These are phyloP conservation scores for Caenorhabditis sp. DNA, from an alignment of 2,888 invertebrate species.

Conservation along the genomic window DNA sequence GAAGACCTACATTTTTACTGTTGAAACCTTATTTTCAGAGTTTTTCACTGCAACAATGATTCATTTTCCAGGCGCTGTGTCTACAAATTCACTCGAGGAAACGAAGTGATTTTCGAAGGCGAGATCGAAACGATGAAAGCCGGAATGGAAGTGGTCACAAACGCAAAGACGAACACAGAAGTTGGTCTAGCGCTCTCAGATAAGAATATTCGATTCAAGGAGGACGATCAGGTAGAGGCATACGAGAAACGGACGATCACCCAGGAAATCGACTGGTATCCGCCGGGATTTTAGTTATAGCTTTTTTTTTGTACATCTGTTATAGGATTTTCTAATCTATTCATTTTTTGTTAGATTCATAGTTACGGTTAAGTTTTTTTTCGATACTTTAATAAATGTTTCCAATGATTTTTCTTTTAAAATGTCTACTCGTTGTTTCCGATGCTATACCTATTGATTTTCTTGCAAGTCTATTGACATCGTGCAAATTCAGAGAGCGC, in stretches of 20 bases:
- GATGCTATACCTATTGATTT: not conserved
- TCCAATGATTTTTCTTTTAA: slow-evolving; percentile 12
- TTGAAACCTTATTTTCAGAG: no score
- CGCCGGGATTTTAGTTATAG: slow-evolving; percentile 77
- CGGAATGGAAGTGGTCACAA: slow-evolving; percentile 75
- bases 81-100: slow-evolving; percentile 75
- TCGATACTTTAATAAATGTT: not conserved
- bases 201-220: slow-evolving; percentile 81
- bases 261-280: slow-evolving; percentile 88
- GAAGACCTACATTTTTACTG: no score
- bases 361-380: not conserved
- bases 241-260: slow-evolving; percentile 87
- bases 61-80: slow-evolving; percentile 45
- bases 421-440: not conserved
- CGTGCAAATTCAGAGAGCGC: not conserved
- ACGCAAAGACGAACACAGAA: slow-evolving; percentile 75
- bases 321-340: slow-evolving; percentile 12
- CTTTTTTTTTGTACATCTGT: slow-evolving; percentile 34
- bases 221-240: slow-evolving; percentile 89
- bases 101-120: slow-evolving; percentile 77
- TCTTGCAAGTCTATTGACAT: not conserved
- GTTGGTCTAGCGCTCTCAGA: slow-evolving; percentile 71
- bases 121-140: slow-evolving; percentile 80
- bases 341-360: slow-evolving; percentile 22
- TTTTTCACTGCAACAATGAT: not conserved